phyloP scores from a whole-genome alignment of 2,797 vertebrate species.

The Pelochelys cantorii region DNA sequence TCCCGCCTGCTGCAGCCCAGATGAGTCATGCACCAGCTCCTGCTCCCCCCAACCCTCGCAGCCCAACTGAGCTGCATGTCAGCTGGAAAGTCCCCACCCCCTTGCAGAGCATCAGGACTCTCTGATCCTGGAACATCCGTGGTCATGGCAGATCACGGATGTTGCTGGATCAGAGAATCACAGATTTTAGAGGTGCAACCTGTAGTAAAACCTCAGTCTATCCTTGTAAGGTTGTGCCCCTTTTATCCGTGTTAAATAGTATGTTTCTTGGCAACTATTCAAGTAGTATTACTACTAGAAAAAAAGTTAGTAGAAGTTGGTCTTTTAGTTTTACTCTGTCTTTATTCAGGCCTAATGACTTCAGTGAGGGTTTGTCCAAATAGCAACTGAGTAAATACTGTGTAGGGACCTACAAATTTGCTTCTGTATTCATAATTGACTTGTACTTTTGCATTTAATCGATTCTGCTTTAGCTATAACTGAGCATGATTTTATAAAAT shows the following conservation, averaged over 20 bases:
- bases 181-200: too few species aligned
- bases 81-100: too few species aligned
- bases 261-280: background rate
- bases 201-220: background rate
- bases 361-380: accelerated
- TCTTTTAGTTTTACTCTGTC: background rate
- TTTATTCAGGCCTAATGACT: background rate
- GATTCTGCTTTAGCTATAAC: background rate
- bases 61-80: too few species aligned
- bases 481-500: background rate
- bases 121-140: too few species aligned
- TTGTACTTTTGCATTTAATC: background rate
- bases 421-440: background rate
- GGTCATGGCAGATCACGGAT: too few species aligned
- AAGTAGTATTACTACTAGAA: background rate
- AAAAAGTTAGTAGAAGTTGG: accelerated
- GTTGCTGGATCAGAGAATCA: too few species aligned
- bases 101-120: too few species aligned
- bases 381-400: background rate
- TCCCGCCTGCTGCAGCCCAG: too few species aligned
- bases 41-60: too few species aligned
- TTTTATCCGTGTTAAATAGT: background rate
- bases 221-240: background rate
- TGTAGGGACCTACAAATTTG: background rate
- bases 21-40: too few species aligned